Base-by-base conservation (phyloP, 2,113 vertebrate genomes). In the Porphyrio hochstetteri region DNA sequence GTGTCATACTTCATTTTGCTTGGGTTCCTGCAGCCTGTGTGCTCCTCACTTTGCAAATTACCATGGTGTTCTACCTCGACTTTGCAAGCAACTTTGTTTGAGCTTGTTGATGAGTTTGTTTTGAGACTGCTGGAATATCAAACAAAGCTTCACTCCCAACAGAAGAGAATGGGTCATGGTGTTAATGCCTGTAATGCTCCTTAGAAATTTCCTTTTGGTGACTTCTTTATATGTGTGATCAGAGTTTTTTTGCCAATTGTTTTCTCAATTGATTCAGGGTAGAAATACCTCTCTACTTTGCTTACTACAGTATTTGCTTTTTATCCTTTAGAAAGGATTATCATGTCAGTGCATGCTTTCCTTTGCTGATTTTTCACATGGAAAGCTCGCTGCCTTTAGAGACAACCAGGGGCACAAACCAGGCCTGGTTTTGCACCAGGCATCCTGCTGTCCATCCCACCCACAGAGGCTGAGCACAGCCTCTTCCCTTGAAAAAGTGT, bases 101-200 rank as follows among this genome's bases (percentile, higher is more conserved):
- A 75, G 33, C 44, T 79, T 78, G 16, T 88, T 71, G 23, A 4
- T 33, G 38, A 64, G 16, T 64, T 91, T 86, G 53, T 72, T 92
- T 60, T 70, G 69, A 74, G 46, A 56, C 55, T 28, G 9, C 13
- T 67, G 68, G 29, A 78, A 31, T n/a, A 31, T 1, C 15, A 7
- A 83, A 38, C 15, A 82, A 55, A 56, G n/a, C 16, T 76, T 72
- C 0, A 0, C 63, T 72, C 4, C 0, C 61, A 36, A 17, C 2
- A 0, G 55, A 82, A 75, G 46, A 69, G 14, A 27, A 5, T 1
- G 3, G 36, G 31, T 64, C 50, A 4, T 31, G 15, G 33, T 87
- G 18, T 57, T 6, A 2, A 10, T 85, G 59, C 0, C 5, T 70
- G 59, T 81, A 11, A 4, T 33, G 48, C 16, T 75, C 21, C 38